Evolutionary conservation across 2,797 vertebrate genomes (phyloP), one percentile per base, ranked within the genome.

Genomic region (Falco cherrug): DNA sequence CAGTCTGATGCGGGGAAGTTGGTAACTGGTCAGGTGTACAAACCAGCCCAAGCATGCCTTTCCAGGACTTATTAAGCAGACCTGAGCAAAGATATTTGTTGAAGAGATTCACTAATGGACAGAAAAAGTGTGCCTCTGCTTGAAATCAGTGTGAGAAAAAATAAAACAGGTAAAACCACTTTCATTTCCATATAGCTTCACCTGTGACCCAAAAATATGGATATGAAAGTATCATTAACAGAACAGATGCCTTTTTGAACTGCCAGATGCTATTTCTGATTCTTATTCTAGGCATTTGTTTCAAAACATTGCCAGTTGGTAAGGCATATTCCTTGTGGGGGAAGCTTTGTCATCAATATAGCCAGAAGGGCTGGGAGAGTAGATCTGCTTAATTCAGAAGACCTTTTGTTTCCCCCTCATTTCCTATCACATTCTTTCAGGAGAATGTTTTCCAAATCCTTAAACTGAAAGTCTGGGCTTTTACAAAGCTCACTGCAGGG

Each of bases 231-330:
- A 74, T 54, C 21, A 61, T 61, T 87, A 80, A 71, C 54, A 51
- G 61, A 85, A 81, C 57, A 91, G 88, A 80, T 71, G 37, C 19
- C 68, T 67, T 95, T 92, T 64, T 92, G 71, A 85, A 64, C 65
- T 68, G 70, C 81, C 71, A 80, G 20, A 85, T 76, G 57, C 24
- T 89, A 31, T 91, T 93, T 92, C 57, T 95, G 73, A 50, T 24
- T 87, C 53, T 67, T 84, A 54, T 37, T 57, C 68, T 31, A 61
- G 68, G 47, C 39, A 60, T 83, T 94, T 83, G 31, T 93, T 95
- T 86, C 75, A 87, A 71, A 90, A 65, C 29, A 54, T 26, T 78
- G 57, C 35, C 82, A 94, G 65, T 7, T 87, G 54, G 54, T 73
- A 69, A 29, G 12, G 25, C 22, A 37, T 45, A 83, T 41, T 94